phyloP scores from a whole-genome alignment of 2,888 invertebrate species.

The Marasmarcha lunaedactyla region DNA sequence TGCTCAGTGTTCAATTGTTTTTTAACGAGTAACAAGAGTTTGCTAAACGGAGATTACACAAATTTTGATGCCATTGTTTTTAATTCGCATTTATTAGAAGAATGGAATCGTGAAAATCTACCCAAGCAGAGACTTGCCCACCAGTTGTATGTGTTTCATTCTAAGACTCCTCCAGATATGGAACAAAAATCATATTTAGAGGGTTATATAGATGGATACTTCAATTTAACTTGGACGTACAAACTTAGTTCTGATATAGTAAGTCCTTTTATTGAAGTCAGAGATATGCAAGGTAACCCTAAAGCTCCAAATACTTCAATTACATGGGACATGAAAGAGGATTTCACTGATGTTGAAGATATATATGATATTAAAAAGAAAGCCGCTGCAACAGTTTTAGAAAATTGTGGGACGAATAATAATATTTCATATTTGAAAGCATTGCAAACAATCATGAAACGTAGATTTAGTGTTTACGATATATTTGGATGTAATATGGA shows the following conservation, averaged over 20 bases:
- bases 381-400: conserved; percentile 22
- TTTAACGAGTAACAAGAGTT: conserved; percentile 32
- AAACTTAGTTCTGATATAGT: conserved; percentile 46
- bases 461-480: conserved; percentile 34
- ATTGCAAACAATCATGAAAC: conserved; percentile 44
- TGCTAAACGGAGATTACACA: conserved; percentile 23
- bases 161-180: conserved; percentile 29
- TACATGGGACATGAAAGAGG: no score
- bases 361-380: conserved; percentile 14
- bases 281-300: conserved; percentile 24
- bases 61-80: conserved; percentile 47
- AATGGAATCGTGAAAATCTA: conserved; percentile 20
- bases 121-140: conserved; percentile 26
- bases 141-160: conserved; percentile 48
- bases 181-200: no score
- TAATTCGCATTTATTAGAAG: conserved; percentile 24
- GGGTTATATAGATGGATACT: conserved; percentile 44
- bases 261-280: conserved; percentile 44
- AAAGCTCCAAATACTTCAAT: conserved; percentile 36
- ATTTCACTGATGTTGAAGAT: not conserved
- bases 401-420: conserved; percentile 23
- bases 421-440: conserved; percentile 23
- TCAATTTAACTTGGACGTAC: conserved; percentile 61
- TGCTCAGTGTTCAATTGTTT: conserved; percentile 41
- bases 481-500: conserved; percentile 50